Percentiles rank a stretch among this genome's conserved stretches.
Evolutionary conservation across 2,113 vertebrate species (phyloP).

Genomic region (Marmota flaviventris): DNA sequence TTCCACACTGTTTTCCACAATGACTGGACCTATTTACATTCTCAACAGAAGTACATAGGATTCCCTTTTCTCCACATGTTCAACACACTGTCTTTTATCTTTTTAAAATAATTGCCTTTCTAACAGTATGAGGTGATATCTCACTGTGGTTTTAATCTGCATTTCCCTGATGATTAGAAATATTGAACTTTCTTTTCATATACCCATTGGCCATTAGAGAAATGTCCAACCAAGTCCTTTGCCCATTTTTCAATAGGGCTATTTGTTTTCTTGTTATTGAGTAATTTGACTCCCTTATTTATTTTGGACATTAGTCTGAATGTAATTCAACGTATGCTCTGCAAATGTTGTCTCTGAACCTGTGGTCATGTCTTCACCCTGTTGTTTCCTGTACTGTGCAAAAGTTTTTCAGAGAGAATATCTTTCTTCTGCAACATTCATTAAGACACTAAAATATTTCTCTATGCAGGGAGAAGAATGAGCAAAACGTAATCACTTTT

Average conservation of each 20-base stretch:
- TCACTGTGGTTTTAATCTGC: neutral
- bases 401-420: neutral
- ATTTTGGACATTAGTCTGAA: neutral
- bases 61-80: neutral
- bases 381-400: neutral
- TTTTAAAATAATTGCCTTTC: neutral
- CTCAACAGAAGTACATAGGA: neutral
- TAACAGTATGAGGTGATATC: neutral
- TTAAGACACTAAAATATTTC: neutral
- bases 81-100: neutral
- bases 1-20: neutral
- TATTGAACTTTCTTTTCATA: neutral
- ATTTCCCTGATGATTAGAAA: too few species aligned
- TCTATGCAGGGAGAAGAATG: neutral
- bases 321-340: neutral
- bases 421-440: conserved; percentile 3
- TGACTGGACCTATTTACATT: neutral
- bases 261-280: neutral
- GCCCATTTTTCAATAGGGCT: neutral
- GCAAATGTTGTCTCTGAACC: neutral
- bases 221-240: too few species aligned
- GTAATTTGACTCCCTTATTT: neutral
- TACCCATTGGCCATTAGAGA: neutral
- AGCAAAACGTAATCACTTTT: neutral
- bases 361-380: neutral